Conservation (phyloP, 2,797 vertebrate species). For the Echiichthys vipera region DNA sequence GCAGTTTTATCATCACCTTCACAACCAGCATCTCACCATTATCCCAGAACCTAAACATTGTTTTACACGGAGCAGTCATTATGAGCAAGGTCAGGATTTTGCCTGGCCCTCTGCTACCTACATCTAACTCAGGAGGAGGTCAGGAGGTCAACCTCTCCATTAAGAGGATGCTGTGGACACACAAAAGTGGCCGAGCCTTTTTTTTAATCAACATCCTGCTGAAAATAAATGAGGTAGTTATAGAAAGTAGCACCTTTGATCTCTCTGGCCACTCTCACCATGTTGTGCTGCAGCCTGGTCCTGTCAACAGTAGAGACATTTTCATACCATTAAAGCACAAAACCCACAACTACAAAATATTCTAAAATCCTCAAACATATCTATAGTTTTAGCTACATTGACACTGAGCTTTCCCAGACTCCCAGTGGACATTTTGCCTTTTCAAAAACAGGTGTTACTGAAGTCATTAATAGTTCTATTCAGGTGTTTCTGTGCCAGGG, state of each 20-base stretch:
- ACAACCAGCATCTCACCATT: constrained; percentile 3
- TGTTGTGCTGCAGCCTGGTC: constrained; percentile 9
- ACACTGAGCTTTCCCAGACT: neutral
- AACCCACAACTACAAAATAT: neutral
- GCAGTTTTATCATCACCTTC: neutral
- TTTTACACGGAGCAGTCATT: constrained; percentile 22
- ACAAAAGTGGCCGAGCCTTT: constrained; percentile 17
- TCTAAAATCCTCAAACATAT: neutral
- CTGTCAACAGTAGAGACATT: constrained; percentile 1
- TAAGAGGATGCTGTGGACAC: constrained; percentile 21
- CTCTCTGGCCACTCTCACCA: neutral
- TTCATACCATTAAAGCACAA: neutral
- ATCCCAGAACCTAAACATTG: constrained; percentile 18
- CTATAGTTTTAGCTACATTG: neutral
- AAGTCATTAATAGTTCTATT: constrained; percentile 18
- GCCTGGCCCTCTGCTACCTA: neutral
- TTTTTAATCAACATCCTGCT: constrained; percentile 41
- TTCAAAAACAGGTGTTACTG: constrained; percentile 18
- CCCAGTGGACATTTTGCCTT: neutral
- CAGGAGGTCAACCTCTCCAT: constrained; percentile 27
- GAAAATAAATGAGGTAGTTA: constrained; percentile 20
- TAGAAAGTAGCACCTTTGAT: constrained; percentile 22
- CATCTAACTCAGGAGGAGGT: neutral
- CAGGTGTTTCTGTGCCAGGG: neutral
- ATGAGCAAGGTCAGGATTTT: constrained; percentile 2